Percentiles rank a stretch among this genome's conserved stretches.
These are phyloP conservation scores for Zygaena filipendulae DNA, from an alignment of 2,888 invertebrate species.

Conservation along the genomic window DNA sequence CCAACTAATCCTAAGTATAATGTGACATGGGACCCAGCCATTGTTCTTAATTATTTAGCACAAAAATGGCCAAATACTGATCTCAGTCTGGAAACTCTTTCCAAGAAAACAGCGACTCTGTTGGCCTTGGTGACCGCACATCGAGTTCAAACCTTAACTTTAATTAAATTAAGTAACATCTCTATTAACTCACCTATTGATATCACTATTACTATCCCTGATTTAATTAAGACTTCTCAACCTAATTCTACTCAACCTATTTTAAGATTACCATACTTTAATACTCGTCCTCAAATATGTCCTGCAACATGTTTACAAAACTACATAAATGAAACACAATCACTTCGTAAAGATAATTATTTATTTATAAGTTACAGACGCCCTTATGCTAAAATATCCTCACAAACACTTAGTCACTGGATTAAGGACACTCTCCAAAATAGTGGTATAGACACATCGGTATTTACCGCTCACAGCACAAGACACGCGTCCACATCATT, in stretches of 20 bases:
- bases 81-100: conserved; percentile 1
- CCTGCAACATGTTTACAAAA: conserved; percentile 8
- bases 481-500: conserved; percentile 16
- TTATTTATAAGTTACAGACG: conserved; percentile 13
- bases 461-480: conserved; percentile 13
- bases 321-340: conserved; percentile 6
- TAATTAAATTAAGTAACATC: too few species aligned
- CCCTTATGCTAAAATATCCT: conserved; percentile 9
- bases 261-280: too few species aligned
- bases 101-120: conserved; percentile 4
- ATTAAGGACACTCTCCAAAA: conserved; percentile 12
- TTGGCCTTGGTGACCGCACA: conserved; percentile 7
- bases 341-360: conserved; percentile 3
- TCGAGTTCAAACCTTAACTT: too few species aligned
- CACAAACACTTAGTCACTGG: conserved; percentile 15
- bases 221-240: too few species aligned
- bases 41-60: conserved; percentile 6
- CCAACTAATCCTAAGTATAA: conserved; percentile 20
- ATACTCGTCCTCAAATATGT: too few species aligned
- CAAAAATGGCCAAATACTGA: conserved; percentile 2
- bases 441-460: conserved; percentile 12
- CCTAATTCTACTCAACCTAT: too few species aligned
- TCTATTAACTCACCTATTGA: too few species aligned
- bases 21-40: conserved; percentile 6
- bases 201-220: too few species aligned